phyloP scores from a whole-genome alignment of 2,113 vertebrate genomes.

The Phaethornis superciliosus region DNA sequence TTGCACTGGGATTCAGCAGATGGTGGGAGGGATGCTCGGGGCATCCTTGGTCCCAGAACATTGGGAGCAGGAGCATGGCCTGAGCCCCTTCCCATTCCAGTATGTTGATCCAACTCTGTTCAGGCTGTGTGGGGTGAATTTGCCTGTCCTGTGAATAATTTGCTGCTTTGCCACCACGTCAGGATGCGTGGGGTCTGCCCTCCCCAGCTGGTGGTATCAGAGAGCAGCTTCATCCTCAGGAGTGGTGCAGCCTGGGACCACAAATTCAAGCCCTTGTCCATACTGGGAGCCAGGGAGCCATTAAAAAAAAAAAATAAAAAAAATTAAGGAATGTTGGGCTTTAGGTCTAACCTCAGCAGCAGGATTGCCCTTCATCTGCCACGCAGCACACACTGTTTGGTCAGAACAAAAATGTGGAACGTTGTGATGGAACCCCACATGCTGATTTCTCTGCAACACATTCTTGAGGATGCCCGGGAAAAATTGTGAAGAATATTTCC shows the following conservation, averaged over 20 bases:
- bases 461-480: not conserved
- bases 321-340: not conserved
- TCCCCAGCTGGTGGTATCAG: not conserved
- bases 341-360: not conserved
- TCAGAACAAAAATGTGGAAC: not conserved
- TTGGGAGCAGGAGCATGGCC: fast-evolving
- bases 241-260: not conserved
- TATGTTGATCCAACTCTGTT: not conserved
- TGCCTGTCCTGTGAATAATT: fast-evolving
- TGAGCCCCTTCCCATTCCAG: not conserved
- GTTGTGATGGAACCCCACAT: not conserved
- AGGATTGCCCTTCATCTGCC: not conserved
- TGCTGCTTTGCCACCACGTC: not conserved
- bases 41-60: fast-evolving
- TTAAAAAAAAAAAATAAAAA: not conserved
- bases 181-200: not conserved
- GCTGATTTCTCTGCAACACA: not conserved
- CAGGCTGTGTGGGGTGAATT: not conserved
- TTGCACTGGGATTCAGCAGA: not conserved
- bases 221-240: not conserved
- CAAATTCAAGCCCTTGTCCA: conserved; percentile 18
- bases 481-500: not conserved
- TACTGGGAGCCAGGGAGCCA: not conserved
- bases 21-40: not conserved
- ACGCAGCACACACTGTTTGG: not conserved